Evolutionary conservation across 2,797 vertebrate genomes (phyloP).

Genomic region (Brotula barbata): DNA sequence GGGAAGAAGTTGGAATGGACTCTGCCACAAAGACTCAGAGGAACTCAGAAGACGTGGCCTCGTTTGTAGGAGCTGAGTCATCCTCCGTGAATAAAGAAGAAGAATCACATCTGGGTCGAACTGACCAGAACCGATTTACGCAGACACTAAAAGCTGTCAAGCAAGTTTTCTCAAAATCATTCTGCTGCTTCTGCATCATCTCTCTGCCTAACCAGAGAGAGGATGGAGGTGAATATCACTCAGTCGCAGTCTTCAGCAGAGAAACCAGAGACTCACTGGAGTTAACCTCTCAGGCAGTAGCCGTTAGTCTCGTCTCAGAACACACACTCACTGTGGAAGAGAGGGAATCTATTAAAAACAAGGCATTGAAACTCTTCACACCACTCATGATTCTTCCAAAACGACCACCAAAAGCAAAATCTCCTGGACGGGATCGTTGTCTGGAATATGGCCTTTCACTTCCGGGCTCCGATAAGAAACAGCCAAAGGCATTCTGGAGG

Average conservation of each 20-base stretch:
- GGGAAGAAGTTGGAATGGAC: constrained; percentile 10
- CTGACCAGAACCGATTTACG: constrained; percentile 33
- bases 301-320: no score
- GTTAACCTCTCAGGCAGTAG: no score
- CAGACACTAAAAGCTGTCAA: constrained; percentile 38
- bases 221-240: constrained; percentile 1
- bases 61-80: background rate
- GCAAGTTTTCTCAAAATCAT: constrained; percentile 61
- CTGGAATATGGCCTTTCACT: constrained; percentile 30
- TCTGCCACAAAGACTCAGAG: constrained; percentile 16
- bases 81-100: background rate
- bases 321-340: background rate
- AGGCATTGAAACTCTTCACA: constrained; percentile 76
- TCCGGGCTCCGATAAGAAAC: constrained; percentile 46
- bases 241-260: constrained; percentile 22
- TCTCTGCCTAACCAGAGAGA: constrained; percentile 28
- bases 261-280: constrained; percentile 27
- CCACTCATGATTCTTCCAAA: constrained; percentile 61
- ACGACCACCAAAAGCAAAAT: constrained; percentile 52
- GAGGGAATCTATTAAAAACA: constrained; percentile 30
- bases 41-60: background rate
- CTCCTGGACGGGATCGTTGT: constrained; percentile 48
- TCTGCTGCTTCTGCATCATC: constrained; percentile 81
- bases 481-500: constrained; percentile 73
- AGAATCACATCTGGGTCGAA: no score